Evolutionary conservation across 2,888 invertebrate genomes (phyloP), one percentile per base, ranked within the genome.

Genomic region (Microctonus aethiopoides): DNA sequence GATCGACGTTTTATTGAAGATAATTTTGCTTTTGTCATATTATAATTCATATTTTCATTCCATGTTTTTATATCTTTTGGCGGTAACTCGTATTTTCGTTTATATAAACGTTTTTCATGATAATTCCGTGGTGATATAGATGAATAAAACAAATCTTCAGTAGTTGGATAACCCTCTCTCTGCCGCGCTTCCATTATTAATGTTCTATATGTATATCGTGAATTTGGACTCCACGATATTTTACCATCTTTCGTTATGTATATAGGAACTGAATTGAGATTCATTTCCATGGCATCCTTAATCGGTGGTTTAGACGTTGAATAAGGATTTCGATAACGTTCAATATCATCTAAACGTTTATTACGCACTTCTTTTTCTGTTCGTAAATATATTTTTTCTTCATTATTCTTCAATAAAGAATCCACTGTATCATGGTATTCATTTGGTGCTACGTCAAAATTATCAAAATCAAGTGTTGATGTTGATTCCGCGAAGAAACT

Each of bases 211-310:
- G 84, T 84, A 51, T 80, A 86, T 68, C 78, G 83, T 10, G 82
- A 80, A 74, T 86, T 86, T 2, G 85, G 85, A 67, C 86, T 86
- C 71, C 86, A 86, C 5, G 80, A 85, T 66, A 86, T 85, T 74
- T 84, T 86, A 32, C 86, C 86, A 67, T 86, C 86, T 76, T 84
- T 86, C 32, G 86, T 86, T 63, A 83, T 86, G 67, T 86, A 86
- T 57, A 86, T 80, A 69, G 86, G 86, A 74, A 86, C 84, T 64
- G 81, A 77, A 62, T 86, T 82, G 52, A 84, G 74, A 72, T 84
- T 75, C 54, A 71, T 72, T 59, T 74, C 74, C 13, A 72, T 61
- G 0, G 63, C 64, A 26, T 74, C 72, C 26, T n/a, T 36, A 32
- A 41, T 64, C 24, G 70, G 46, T 5, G 64, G 52, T 59, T 68